phyloP scores from a whole-genome alignment of 2,113 vertebrate genomes.

The Notarius quadriscutis region DNA sequence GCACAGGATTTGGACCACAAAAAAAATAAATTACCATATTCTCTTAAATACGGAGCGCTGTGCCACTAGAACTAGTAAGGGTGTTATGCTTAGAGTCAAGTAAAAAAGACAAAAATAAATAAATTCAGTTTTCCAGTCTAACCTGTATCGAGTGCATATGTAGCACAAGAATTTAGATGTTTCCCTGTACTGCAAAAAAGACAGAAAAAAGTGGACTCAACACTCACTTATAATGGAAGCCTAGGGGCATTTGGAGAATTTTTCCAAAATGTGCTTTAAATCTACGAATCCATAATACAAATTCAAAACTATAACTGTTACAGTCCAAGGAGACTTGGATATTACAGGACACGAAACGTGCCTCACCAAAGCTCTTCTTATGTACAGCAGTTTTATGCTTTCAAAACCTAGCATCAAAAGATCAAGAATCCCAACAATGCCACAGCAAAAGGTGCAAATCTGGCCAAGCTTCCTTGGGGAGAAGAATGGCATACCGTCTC shows the following conservation, averaged over 20 bases:
- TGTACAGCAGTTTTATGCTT: not conserved
- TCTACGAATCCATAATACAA: not conserved
- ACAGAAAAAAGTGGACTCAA: not conserved
- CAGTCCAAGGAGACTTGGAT: not conserved
- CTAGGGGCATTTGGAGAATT: not conserved
- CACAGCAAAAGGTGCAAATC: too few species aligned
- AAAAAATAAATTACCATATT: too few species aligned
- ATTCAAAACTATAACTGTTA: not conserved
- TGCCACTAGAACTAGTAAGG: not conserved
- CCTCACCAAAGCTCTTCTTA: not conserved
- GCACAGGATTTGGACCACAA: too few species aligned
- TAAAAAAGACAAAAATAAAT: not conserved
- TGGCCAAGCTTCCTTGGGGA: not conserved
- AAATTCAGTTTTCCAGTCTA: not conserved
- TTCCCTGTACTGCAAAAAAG: not conserved
- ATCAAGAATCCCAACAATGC: too few species aligned
- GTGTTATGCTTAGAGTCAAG: not conserved
- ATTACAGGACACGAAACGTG: not conserved
- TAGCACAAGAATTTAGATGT: not conserved
- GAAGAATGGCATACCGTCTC: not conserved
- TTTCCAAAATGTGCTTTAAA: not conserved
- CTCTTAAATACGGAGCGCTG: too few species aligned
- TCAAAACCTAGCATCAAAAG: not conserved
- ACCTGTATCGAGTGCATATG: not conserved
- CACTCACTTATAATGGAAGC: not conserved